Base-by-base conservation (phyloP, 2,888 invertebrate species). In the Tuberolachnus salignus region DNA sequence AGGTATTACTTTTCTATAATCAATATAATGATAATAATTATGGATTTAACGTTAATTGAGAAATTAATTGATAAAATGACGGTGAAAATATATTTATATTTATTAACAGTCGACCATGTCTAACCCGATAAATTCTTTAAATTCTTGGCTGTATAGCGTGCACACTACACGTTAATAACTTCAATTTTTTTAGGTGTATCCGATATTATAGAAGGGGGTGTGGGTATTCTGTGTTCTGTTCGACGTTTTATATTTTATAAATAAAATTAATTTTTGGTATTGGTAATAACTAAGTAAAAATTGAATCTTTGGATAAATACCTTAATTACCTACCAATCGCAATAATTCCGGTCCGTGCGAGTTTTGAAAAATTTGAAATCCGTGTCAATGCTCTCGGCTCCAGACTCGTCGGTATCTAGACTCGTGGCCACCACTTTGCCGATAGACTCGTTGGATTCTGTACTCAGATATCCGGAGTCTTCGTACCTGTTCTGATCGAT, bases 401-500 rank as follows among this genome's bases (percentile, higher is more conserved):
- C 94, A 34, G 94, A 94, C 86, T 94, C 81, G 10, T 81, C 81
- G 8, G 80, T 74, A 21, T 71, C 78, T 26, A 73, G 44, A 53
- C 80, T 72, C 13, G 51, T 72, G 13, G 61, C 3, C 9, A 44
- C n/a, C 53, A 46, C 44, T 82, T 92, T 89, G 11, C 92, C 93
- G 81, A 91, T 89, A n/a, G 91, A 92, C 84, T 93, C 93, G 81
- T 92, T 93, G 81, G 92, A 92, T 84, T 90, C 92, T 49, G 93
- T 93, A 84, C 94, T 94, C 80, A 94, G 88, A 84, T 94, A 94
- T 0, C 94, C 94, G 1, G 94, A 93, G 85, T 94, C 94, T 84
- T 92, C 89, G 69, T 90, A 88, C 82, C 84, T 87, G 85, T 83
- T 88, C 86, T 80, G 51, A 61, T 80, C 73, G 61, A 64, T 51